Evolutionary conservation across 2,888 invertebrate genomes (phyloP).

Genomic region (Erebia epiphron): DNA sequence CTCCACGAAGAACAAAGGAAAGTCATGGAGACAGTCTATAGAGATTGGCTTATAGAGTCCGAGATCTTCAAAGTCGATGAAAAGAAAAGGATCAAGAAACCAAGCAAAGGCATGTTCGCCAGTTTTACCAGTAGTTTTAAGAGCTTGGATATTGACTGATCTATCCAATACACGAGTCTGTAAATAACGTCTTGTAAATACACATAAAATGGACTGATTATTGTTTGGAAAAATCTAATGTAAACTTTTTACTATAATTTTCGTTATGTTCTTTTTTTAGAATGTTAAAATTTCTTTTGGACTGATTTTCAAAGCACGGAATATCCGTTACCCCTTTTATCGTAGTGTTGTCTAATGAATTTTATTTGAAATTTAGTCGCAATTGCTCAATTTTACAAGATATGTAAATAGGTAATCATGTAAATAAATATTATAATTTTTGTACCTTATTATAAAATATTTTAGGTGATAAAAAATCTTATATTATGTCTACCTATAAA

Average conservation of each 20-base stretch:
- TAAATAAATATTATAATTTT: slow-evolving; percentile 13
- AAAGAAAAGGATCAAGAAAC: slow-evolving; percentile 74
- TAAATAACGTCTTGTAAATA: slow-evolving; percentile 7
- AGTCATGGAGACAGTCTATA: slow-evolving; percentile 82
- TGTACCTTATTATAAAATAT: slow-evolving; percentile 20
- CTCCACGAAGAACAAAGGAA: slow-evolving; percentile 82
- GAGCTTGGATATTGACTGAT: slow-evolving; percentile 76
- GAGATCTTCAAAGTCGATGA: slow-evolving; percentile 81
- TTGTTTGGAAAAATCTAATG: background rate
- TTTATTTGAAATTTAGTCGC: background rate
- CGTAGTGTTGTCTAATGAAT: background rate
- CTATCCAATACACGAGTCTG: background rate
- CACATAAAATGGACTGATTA: slow-evolving; percentile 4
- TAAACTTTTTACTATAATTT: background rate
- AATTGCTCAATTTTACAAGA: slow-evolving; percentile 22
- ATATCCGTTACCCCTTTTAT: background rate
- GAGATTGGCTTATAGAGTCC: slow-evolving; percentile 84
- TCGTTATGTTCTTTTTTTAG: background rate
- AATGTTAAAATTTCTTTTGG: background rate
- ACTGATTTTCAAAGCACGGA: background rate
- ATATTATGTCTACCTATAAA: no score
- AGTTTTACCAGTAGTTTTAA: slow-evolving; percentile 78
- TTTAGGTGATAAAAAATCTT: no score
- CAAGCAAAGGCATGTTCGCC: slow-evolving; percentile 77
- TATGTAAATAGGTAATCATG: slow-evolving; percentile 30